Conservation (phyloP, 2,113 vertebrate species). For the Xenopus laevis region DNA sequence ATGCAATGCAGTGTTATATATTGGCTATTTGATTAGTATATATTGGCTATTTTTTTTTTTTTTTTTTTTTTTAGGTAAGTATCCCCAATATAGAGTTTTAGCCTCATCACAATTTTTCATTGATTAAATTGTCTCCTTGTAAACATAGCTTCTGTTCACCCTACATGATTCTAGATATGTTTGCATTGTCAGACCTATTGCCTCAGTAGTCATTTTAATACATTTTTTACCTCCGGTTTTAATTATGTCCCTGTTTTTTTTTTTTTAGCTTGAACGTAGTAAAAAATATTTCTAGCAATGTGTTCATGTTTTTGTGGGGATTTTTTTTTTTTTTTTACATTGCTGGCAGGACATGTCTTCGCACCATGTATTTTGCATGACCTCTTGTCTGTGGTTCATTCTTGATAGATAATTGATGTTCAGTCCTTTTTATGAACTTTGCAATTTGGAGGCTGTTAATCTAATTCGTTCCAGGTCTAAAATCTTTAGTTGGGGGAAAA, state of each 20-base stretch:
- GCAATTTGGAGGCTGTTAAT: slow-evolving; percentile 82
- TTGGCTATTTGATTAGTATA: slow-evolving; percentile 46
- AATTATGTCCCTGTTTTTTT: no score
- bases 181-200: no score
- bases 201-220: no score
- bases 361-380: slow-evolving; percentile 67
- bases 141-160: no score
- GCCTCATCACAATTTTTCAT: no score
- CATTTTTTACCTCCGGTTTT: no score
- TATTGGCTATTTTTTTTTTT: not conserved
- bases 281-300: no score
- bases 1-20: slow-evolving; percentile 76
- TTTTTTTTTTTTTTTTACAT: no score
- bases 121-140: no score
- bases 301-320: no score
- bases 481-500: slow-evolving; percentile 89
- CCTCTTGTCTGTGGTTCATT: slow-evolving; percentile 33
- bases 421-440: slow-evolving; percentile 49
- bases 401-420: not conserved
- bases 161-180: no score
- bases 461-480: slow-evolving; percentile 82
- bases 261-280: no score
- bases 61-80: slow-evolving; percentile 76
- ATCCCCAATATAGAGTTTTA: slow-evolving; percentile 56
- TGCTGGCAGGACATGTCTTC: not conserved